Evolutionary conservation across 37 sponge, comb jelly and placozoan genomes (phyloP), one percentile per base, ranked within the genome.

Genomic region (Cladorhizidae sp.): DNA sequence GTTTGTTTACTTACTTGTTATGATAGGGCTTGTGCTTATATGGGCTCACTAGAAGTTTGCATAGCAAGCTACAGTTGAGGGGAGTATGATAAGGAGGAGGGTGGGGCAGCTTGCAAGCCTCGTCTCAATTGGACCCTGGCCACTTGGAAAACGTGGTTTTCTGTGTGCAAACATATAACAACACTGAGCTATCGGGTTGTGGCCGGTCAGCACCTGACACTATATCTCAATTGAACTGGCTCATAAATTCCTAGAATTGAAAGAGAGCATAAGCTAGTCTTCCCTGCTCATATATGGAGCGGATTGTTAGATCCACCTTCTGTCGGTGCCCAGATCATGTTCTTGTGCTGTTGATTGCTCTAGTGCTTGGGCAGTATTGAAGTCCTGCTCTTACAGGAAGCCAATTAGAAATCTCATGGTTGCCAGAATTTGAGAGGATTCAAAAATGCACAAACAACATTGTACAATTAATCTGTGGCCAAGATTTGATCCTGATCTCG

Each of bases 81-180:
- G 54, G 54, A 58, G 14, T 9, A 58, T 21, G 6, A 12, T 28
- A 33, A 31, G 67, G 26, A 31, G 35, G 12, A 32, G 7, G 31
- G 36, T 45, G 49, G 5, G 49, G 49, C 32, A 54, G 68, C 55
- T 74, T 74, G 37, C 67, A 49, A 51, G 40, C 85, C 85, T 77
- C 85, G 79, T 75, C 85, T 64, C 85, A 85, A 78, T 40, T 40
- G 11, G 55, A 51, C 40, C 67, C 45, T 31, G 40, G 52, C 35
- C 85, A 78, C 77, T 78, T 82, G 77, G 74, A 73, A 55, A 72
- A 33, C 37, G 65, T 62, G 78, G 63, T 40, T 67, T 25, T 31
- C 67, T 76, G 83, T 82, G 58, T 83, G 83, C 77, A 77, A 82
- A 85, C 85, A 85, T 26, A 28, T 39, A 25, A 64, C 71, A 77